Evolutionary conservation across 2,888 invertebrate genomes (phyloP), one percentile per base, ranked within the genome.

Genomic region (Tinea pellionella): DNA sequence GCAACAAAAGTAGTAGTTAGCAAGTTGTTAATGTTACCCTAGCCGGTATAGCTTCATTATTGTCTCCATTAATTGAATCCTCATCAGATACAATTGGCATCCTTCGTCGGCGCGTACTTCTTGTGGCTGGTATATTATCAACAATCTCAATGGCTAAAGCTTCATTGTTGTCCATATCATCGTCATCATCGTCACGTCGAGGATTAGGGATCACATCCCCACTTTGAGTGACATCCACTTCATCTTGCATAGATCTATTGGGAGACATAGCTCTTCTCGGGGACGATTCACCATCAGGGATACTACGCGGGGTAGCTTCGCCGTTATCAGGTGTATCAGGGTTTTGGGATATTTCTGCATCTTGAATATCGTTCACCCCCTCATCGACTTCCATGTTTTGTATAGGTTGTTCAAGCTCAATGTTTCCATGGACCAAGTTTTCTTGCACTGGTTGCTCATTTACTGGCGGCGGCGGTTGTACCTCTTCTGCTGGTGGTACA

Each of bases 301-400:
- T 16, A 47, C 47, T 13, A 15, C 47, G 13, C n/a, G 47, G 47
- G 1, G 47, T 16, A 2, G 16, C 47, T 15, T 47, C 47, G 2
- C 47, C 47, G 13, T 47, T 47, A 47, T 47, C 47, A 47, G 13
- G 15, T 16, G 13, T 16, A 9, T 47, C 47, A 13, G 47, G 47
- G 15, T 47, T 47, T 47, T 47, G 47, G 15, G 47, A 47, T 47
- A 47, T 47, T 47, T 47, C 47, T 47, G 15, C 47, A 47, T 47
- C n/a, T n/a, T 47, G 47, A 47, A 47, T 47, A 9, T 47, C 47
- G 6, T 47, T 16, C 24, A 24, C 24, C 2, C 47, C 15, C 4
- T n/a, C 15, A 47, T 37, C 9, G 2, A 37, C n/a, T 9, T 37
- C 37, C 37, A 37, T 37, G 37, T 37, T 37, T 37, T 37, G 37